Evolutionary conservation across 1,140 invertebrate genomes (phyloP).

Genomic region (Muscidifurax raptorellus): DNA sequence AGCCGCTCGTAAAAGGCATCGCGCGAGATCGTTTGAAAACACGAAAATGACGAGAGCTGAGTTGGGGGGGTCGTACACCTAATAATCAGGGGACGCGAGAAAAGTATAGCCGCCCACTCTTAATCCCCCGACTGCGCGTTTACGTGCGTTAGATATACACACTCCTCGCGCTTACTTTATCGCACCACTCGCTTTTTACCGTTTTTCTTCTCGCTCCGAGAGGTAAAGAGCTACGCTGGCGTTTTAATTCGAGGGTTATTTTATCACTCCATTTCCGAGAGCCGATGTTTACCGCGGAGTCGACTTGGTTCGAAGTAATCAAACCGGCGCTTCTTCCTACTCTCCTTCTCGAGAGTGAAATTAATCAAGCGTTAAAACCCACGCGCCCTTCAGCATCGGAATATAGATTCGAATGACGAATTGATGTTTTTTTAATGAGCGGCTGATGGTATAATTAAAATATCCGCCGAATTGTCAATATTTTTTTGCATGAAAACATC

Average conservation of each 20-base stretch:
- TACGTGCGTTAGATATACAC: background rate
- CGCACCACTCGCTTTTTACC: background rate
- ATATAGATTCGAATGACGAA: background rate
- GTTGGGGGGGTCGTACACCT: too few species aligned
- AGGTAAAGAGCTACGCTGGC: background rate
- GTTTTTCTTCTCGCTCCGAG: background rate
- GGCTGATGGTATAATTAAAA: background rate
- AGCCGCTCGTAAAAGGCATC: background rate
- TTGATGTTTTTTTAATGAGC: background rate
- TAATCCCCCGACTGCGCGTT: background rate
- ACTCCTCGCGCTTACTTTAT: background rate
- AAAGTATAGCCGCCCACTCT: background rate
- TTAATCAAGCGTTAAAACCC: background rate
- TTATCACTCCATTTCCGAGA: background rate
- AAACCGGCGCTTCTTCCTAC: background rate
- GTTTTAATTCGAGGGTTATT: background rate
- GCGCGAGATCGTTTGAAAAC: conserved; percentile 14
- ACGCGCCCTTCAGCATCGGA: too few species aligned
- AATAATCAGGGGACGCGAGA: background rate
- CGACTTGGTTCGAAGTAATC: background rate
- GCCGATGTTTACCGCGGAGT: background rate
- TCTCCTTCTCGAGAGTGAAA: background rate
- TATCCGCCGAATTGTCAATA: background rate
- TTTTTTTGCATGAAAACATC: background rate
- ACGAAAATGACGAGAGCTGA: background rate